Conservation (phyloP, 2,797 vertebrate species). For the Carapus acus region DNA sequence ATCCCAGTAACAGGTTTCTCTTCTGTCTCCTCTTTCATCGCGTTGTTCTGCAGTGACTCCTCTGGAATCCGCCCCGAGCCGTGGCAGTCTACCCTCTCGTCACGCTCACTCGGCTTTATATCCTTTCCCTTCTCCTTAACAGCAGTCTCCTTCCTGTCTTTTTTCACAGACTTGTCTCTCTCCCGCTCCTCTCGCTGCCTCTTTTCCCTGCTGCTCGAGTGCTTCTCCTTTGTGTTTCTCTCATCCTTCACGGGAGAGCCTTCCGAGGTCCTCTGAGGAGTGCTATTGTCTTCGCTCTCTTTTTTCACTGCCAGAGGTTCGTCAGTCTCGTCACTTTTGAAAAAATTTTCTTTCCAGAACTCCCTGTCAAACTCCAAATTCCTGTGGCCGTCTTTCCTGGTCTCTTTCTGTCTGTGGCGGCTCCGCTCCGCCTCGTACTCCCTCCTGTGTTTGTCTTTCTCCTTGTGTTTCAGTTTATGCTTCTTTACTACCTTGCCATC, state of each 20-base stretch:
- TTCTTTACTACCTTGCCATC: slow-evolving; percentile 96
- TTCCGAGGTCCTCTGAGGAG: slow-evolving; percentile 78
- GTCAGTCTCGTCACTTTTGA: slow-evolving; percentile 96
- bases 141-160: slow-evolving; percentile 78
- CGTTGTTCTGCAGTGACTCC: slow-evolving; percentile 60
- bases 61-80: slow-evolving; percentile 66
- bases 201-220: slow-evolving; percentile 77
- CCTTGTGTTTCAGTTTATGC: slow-evolving; percentile 95
- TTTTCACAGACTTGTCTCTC: slow-evolving; percentile 81
- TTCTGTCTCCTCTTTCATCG: slow-evolving; percentile 77
- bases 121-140: slow-evolving; percentile 83
- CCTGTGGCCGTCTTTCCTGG: slow-evolving; percentile 83
- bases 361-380: slow-evolving; percentile 96
- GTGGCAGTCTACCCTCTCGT: slow-evolving; percentile 65
- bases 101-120: slow-evolving; percentile 66
- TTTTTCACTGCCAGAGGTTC: slow-evolving; percentile 72
- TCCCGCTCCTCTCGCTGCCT: slow-evolving; percentile 83
- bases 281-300: slow-evolving; percentile 76
- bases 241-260: slow-evolving; percentile 81
- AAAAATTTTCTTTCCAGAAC: slow-evolving; percentile 99
- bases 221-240: slow-evolving; percentile 80
- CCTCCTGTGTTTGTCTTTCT: slow-evolving; percentile 92
- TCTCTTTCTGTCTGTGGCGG: slow-evolving; percentile 84
- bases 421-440: slow-evolving; percentile 88
- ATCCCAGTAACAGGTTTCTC: slow-evolving; percentile 73